A percentile compares a stretch with the other conserved stretches of the same genome.
These are phyloP conservation scores for Achroia grisella DNA, from an alignment of 1,140 invertebrate genomes.

Conservation along the genomic window DNA sequence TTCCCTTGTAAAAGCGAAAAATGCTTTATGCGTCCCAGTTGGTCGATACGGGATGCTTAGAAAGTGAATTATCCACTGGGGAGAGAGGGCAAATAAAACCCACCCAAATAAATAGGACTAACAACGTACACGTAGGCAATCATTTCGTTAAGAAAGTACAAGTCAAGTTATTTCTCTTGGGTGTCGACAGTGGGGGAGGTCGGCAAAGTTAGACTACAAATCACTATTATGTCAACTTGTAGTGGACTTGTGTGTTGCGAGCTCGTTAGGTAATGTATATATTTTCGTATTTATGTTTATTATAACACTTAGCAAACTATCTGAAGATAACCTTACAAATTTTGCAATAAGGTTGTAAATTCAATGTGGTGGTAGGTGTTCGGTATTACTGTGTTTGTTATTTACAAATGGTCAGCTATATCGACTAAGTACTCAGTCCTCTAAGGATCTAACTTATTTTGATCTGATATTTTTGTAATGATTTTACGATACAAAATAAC, in stretches of 20 bases:
- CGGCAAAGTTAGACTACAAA: conserved; percentile 33
- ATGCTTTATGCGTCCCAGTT: conserved; percentile 53
- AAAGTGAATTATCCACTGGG: conserved; percentile 61
- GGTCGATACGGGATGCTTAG: conserved; percentile 57
- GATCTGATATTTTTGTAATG: no score
- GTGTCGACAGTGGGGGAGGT: conserved; percentile 26
- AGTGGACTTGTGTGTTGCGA: conserved; percentile 18
- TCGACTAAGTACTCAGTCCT: no score
- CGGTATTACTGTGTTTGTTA: no score
- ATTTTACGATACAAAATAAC: no score
- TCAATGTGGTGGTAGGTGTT: no score
- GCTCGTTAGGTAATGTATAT: conserved; percentile 4
- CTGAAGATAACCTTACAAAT: no score
- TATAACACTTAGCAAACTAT: no score
- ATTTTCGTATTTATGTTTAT: not conserved
- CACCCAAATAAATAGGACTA: conserved; percentile 59
- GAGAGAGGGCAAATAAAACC: conserved; percentile 53
- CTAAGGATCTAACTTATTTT: no score
- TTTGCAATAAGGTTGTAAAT: no score
- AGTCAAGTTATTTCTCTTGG: conserved; percentile 56
- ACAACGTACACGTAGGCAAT: conserved; percentile 60
- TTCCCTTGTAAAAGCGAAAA: conserved; percentile 17
- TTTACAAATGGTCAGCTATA: no score
- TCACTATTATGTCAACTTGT: conserved; percentile 42
- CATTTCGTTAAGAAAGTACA: conserved; percentile 62